Evolutionary conservation across 2,113 vertebrate species (phyloP).

Genomic region (Oncorhynchus clarkii): DNA sequence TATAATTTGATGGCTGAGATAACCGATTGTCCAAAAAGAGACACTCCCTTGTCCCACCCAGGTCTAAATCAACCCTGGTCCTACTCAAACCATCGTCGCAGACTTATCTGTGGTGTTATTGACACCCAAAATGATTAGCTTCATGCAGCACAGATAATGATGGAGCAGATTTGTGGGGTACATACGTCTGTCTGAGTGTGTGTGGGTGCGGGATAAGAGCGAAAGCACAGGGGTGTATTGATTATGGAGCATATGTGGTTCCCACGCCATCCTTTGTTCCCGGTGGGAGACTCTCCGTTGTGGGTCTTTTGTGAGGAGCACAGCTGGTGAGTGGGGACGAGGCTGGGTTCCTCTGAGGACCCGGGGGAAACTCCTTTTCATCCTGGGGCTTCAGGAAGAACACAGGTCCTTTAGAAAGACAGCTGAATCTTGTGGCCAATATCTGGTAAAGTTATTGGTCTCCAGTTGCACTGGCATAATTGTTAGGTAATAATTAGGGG

Average conservation of each 20-base stretch:
- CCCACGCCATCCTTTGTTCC: conserved; percentile 46
- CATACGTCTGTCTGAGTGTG: conserved; percentile 36
- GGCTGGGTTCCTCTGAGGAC: background rate
- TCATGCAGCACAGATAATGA: conserved; percentile 62
- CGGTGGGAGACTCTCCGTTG: conserved; percentile 14
- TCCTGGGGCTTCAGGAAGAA: background rate
- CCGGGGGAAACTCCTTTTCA: background rate
- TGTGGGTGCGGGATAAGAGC: conserved; percentile 53
- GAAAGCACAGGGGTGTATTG: conserved; percentile 54
- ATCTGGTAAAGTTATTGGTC: too few species aligned
- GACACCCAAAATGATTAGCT: conserved; percentile 67
- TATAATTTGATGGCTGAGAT: background rate
- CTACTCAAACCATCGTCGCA: conserved; percentile 1
- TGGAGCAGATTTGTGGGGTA: conserved; percentile 15
- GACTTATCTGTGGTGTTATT: conserved; percentile 45
- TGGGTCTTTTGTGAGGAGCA: conserved; percentile 3
- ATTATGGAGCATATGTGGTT: conserved; percentile 53
- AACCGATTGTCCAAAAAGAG: background rate
- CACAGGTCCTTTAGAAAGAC: background rate
- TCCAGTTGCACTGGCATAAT: too few species aligned
- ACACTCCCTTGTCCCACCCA: background rate
- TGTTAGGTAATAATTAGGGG: too few species aligned
- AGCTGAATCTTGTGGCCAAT: too few species aligned
- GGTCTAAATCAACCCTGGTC: background rate
- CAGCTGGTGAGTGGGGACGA: conserved; percentile 25